Evolutionary conservation across 2,113 vertebrate genomes (phyloP), one percentile per base, ranked within the genome.

Genomic region (Psilopogon haemacephalus): DNA sequence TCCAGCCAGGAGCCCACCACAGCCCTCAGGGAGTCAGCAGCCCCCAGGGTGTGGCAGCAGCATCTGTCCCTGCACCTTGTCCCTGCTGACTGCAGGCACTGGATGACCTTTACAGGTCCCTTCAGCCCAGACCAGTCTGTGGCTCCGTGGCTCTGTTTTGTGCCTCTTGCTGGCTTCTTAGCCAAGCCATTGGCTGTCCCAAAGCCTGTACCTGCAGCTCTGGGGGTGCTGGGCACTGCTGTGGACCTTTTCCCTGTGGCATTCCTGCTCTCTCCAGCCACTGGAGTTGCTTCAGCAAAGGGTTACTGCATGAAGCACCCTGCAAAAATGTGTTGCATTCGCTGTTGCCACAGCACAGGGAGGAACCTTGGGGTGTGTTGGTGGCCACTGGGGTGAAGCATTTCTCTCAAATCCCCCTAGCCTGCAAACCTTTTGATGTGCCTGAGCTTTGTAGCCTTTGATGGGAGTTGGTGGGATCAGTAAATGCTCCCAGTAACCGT

Each of bases 151-250:
- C 21, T 48, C 46, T 48, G 2, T 32, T 15, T 15, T 8, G 15
- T 42, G 40, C 40, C 40, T 42, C 86, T 48, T 4, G 3, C 30
- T 1, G 1, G 24, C 4, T 4, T 5, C 78, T 79, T 8, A 16
- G 56, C 15, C 2, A 54, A 8, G 15, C 78, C 3, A 0, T 1
- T 2, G 0, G 8, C 18, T 8, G 0, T 32, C 15, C 35, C 38
- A 15, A 3, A 46, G 28, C 62, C 4, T 0, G 0, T 6, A 27
- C 18, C 16, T 1, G 1, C 1, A 5, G 69, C 68, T 12, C 44
- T 2, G 26, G 1, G 46, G 54, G 48, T 9, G 0, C 8, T 26
- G 44, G 59, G 6, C 14, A 3, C 5, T 0, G 8, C 8, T 12
- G 1, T 0, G 46, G 2, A 4, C 52, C 46, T 59, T 24, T 8